Conservation (phyloP, 2,113 vertebrate genomes). For the Cyphomyrus discorhynchus region DNA sequence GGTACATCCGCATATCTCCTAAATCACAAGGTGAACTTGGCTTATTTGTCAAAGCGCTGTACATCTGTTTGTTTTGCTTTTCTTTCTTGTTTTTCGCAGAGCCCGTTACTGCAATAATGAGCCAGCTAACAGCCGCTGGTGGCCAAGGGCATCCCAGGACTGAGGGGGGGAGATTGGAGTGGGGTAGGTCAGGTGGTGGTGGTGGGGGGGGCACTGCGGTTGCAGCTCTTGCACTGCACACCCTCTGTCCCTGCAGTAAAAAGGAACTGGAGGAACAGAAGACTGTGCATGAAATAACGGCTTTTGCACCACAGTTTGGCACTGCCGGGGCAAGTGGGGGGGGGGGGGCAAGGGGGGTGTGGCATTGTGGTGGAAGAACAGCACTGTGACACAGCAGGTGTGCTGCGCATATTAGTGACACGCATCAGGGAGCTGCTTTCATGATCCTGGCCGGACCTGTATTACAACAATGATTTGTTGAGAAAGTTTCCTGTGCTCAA, state of each 20-base stretch:
- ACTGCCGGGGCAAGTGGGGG: not conserved
- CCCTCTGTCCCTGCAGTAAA: slow-evolving; percentile 3
- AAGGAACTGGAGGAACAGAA: slow-evolving; percentile 13
- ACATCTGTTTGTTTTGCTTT: not conserved
- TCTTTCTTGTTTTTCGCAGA: not conserved
- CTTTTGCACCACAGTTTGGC: slow-evolving; percentile 1
- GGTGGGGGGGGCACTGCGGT: slow-evolving; percentile 4
- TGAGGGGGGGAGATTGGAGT: not conserved
- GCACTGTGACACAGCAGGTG: slow-evolving; percentile 13
- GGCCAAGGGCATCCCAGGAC: slow-evolving; percentile 3
- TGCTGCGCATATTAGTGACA: not conserved
- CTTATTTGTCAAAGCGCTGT: not conserved
- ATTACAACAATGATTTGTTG: not conserved
- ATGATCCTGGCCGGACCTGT: not conserved
- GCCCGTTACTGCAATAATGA: slow-evolving; percentile 10
- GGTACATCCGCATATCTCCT: not conserved
- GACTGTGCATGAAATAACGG: slow-evolving; percentile 11
- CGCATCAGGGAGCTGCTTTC: not conserved
- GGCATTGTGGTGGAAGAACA: not conserved
- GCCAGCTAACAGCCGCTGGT: not conserved
- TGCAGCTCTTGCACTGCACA: not conserved
- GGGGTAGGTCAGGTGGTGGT: not conserved
- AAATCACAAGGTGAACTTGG: not conserved
- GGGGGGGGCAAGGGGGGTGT: not conserved
- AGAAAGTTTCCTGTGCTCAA: not conserved